These are phyloP conservation scores for Pachyuromys duprasi DNA, from an alignment of 2,797 vertebrate species.

Conservation along the genomic window DNA sequence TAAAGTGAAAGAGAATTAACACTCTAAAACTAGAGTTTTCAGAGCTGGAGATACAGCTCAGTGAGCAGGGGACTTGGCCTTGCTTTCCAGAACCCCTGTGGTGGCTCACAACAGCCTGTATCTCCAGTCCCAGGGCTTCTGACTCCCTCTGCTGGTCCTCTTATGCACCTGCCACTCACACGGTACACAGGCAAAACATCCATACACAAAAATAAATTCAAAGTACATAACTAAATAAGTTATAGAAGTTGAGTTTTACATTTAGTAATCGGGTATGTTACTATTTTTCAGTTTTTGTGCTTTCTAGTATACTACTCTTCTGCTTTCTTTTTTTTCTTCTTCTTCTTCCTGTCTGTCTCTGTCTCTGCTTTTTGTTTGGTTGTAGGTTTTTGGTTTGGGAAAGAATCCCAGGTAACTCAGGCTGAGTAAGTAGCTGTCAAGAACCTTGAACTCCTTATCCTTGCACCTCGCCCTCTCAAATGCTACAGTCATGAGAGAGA, in stretches of 20 bases:
- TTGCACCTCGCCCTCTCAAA: background rate
- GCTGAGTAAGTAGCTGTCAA: background rate
- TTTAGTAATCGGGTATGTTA: background rate
- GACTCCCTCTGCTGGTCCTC: background rate
- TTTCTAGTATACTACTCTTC: background rate
- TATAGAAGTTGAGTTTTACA: background rate
- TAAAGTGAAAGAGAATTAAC: conserved; percentile 9
- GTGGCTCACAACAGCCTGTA: background rate
- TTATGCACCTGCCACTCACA: background rate
- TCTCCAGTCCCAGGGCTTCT: background rate
- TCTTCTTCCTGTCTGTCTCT: background rate
- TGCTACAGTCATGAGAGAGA: background rate
- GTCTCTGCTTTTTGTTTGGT: background rate
- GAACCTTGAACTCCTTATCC: background rate
- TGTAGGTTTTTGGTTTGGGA: background rate
- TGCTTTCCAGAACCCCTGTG: background rate
- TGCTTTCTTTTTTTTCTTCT: background rate
- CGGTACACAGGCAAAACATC: background rate
- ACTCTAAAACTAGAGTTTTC: background rate
- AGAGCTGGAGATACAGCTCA: background rate
- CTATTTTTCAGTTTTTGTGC: background rate
- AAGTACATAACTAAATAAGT: background rate
- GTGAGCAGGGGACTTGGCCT: background rate
- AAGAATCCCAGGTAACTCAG: too few species aligned
- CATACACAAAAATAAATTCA: background rate